These are phyloP conservation scores for Pangasius mekongensis DNA, from an alignment of 2,797 vertebrate species.

Conservation along the genomic window DNA sequence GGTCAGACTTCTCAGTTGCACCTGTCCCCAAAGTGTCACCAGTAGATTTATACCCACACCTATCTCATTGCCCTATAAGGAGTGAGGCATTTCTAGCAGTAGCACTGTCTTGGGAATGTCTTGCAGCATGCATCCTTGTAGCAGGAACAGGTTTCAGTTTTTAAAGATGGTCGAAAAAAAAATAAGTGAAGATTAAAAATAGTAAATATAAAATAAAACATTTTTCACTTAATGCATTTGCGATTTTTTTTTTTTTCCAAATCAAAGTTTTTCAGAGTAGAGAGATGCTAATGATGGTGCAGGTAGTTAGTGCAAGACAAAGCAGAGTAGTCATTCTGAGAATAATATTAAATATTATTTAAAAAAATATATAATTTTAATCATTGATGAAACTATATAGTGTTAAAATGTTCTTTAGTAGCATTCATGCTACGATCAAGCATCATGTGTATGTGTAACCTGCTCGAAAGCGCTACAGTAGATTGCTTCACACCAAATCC, in stretches of 20 bases:
- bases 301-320: background rate
- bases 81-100: constrained; percentile 67
- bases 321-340: background rate
- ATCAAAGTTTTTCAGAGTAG: background rate
- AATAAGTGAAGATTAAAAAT: background rate
- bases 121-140: constrained; percentile 65
- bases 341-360: constrained; percentile 1
- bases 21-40: constrained; percentile 74
- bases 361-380: background rate
- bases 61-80: constrained; percentile 75
- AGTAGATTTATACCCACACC: constrained; percentile 66
- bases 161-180: background rate
- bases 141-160: background rate
- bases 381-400: background rate
- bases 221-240: background rate
- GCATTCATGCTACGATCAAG: background rate
- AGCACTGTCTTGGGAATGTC: constrained; percentile 62
- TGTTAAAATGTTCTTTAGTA: background rate
- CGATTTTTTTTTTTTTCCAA: background rate
- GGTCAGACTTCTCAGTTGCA: constrained; percentile 70
- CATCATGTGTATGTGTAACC: background rate
- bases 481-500: background rate
- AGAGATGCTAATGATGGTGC: background rate
- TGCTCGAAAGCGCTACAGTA: background rate
- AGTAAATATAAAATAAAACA: background rate